A percentile compares a stretch with the other conserved stretches of the same genome.
Evolutionary conservation across 1,140 invertebrate genomes (phyloP).

Genomic region (Holotrichia oblita): DNA sequence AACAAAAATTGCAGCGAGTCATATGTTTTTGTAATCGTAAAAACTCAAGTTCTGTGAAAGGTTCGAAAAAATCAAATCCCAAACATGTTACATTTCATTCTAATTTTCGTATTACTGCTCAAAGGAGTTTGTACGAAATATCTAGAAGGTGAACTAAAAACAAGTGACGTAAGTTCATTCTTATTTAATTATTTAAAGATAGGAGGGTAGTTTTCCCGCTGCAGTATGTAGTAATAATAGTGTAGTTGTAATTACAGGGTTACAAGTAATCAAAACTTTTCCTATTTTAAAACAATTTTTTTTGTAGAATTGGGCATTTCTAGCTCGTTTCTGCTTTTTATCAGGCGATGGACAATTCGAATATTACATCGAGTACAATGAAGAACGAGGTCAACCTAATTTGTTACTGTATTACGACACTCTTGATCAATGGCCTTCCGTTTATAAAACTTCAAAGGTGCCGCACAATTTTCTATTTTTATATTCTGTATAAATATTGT

Average conservation of each 20-base stretch:
- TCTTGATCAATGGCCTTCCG: slow-evolving; percentile 77
- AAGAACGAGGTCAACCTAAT: slow-evolving; percentile 74
- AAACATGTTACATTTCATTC: not conserved
- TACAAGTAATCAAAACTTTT: no score
- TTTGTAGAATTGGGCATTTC: slow-evolving; percentile 85
- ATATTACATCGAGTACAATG: slow-evolving; percentile 79
- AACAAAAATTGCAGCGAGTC: slow-evolving; percentile 16
- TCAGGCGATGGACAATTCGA: slow-evolving; percentile 79
- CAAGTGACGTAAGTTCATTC: slow-evolving; percentile 58
- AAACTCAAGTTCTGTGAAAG: no score
- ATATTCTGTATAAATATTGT: no score
- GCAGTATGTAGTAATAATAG: no score
- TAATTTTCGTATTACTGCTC: not conserved
- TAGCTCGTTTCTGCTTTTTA: slow-evolving; percentile 86
- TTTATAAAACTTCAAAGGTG: slow-evolving; percentile 80
- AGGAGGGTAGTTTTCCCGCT: no score
- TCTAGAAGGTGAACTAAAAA: slow-evolving; percentile 61
- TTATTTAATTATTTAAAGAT: slow-evolving; percentile 38
- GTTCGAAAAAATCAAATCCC: no score
- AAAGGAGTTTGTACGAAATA: slow-evolving; percentile 49
- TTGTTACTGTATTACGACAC: slow-evolving; percentile 83
- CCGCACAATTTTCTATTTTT: no score
- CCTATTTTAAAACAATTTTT: slow-evolving; percentile 47
- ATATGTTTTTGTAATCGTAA: not conserved
- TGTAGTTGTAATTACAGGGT: no score